Evolutionary conservation across 2,113 vertebrate genomes (phyloP).

Genomic region (Sander lucioperca): DNA sequence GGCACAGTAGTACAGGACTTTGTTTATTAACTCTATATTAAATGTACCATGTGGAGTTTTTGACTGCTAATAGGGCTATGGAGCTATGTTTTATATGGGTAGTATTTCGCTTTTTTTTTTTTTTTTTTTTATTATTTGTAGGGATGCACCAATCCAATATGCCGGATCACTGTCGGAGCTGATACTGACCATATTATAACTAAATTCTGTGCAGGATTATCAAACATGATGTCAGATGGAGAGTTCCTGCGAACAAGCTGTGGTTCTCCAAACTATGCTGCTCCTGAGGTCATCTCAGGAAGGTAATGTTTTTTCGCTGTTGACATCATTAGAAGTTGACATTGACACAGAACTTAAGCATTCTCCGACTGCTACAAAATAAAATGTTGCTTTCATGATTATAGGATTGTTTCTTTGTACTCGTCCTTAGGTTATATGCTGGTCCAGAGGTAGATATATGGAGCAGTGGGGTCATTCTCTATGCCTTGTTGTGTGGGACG

Average conservation of each 20-base stretch:
- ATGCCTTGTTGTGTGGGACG: constrained; percentile 95
- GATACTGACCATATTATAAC: neutral
- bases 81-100: neutral
- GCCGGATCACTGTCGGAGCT: neutral
- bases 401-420: neutral
- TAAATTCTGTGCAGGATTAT: constrained; percentile 87
- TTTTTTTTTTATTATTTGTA: neutral
- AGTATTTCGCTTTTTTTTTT: neutral
- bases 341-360: neutral
- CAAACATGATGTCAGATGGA: constrained; percentile 99
- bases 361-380: neutral
- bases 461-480: constrained; percentile 99
- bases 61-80: neutral
- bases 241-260: constrained; percentile 98
- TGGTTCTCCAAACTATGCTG: constrained; percentile 98
- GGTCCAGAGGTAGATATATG: constrained; percentile 99
- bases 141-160: neutral
- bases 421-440: constrained; percentile 89
- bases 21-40: neutral
- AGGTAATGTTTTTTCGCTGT: constrained; percentile 82
- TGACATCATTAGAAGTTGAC: neutral
- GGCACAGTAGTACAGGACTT: neutral
- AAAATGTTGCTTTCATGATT: neutral
- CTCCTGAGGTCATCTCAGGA: constrained; percentile 98
- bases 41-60: neutral